Percentiles rank a stretch among this genome's conserved stretches.
phyloP scores from a whole-genome alignment of 2,113 vertebrate species.

The Coturnix japonica region DNA sequence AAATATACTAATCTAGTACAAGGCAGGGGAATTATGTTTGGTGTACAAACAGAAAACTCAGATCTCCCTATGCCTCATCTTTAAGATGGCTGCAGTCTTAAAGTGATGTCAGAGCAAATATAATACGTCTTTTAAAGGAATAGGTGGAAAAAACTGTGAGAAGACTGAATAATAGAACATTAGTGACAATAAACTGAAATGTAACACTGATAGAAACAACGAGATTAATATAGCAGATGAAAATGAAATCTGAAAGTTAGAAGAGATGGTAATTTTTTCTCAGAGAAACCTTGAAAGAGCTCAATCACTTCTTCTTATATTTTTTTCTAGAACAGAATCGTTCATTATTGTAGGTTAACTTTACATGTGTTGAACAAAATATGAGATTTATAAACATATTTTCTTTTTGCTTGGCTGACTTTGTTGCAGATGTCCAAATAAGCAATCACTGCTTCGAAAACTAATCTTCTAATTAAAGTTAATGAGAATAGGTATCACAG shows the following conservation, averaged over 20 bases:
- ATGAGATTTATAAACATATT: not conserved
- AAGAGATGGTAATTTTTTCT: not conserved
- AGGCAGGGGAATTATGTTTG: not conserved
- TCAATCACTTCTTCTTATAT: not conserved
- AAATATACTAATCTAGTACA: not conserved
- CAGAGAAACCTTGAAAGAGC: not conserved
- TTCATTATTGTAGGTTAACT: accelerated
- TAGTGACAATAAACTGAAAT: not conserved
- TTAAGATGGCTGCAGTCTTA: not conserved
- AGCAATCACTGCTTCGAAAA: not conserved
- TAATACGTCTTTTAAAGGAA: not conserved
- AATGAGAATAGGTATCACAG: not conserved
- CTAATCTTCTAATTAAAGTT: accelerated
- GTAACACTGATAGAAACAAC: not conserved
- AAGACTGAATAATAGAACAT: not conserved
- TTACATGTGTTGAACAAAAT: not conserved
- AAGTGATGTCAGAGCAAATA: not conserved
- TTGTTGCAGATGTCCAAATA: not conserved
- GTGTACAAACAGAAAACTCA: not conserved
- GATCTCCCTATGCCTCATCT: not conserved
- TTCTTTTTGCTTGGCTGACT: not conserved
- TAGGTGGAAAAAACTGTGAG: not conserved
- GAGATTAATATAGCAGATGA: not conserved
- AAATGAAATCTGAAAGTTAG: not conserved
- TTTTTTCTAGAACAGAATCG: not conserved